These are phyloP conservation scores for Aleiodes testaceus DNA, from an alignment of 2,888 invertebrate genomes.

Conservation along the genomic window DNA sequence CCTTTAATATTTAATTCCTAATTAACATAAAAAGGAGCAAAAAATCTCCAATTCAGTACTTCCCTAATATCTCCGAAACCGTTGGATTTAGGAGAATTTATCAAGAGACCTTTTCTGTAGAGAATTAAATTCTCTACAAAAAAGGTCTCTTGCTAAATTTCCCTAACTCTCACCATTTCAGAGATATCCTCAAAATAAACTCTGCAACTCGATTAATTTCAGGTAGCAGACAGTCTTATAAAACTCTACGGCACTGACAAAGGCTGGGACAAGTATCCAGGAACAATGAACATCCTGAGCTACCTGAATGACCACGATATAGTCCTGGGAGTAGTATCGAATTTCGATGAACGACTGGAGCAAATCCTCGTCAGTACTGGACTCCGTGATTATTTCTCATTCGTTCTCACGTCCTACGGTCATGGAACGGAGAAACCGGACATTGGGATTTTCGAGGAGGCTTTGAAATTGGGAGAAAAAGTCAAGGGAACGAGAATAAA, in stretches of 20 bases:
- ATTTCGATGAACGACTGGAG: constrained; percentile 88
- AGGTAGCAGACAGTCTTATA: constrained; percentile 78
- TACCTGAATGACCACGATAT: constrained; percentile 75
- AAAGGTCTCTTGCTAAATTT: too few species aligned
- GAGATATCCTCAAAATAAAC: too few species aligned
- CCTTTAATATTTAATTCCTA: constrained; percentile 34
- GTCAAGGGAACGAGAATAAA: constrained; percentile 47
- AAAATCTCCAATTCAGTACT: constrained; percentile 50
- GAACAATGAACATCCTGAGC: constrained; percentile 79
- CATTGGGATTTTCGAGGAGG: constrained; percentile 78
- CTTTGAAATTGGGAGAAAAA: constrained; percentile 75
- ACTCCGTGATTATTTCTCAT: constrained; percentile 83
- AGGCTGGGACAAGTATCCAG: constrained; percentile 84
- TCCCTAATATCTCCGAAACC: neutral
- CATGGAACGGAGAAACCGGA: constrained; percentile 85
- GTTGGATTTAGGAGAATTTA: too few species aligned
- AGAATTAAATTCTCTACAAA: too few species aligned
- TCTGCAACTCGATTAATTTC: constrained; percentile 18
- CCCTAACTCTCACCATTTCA: too few species aligned
- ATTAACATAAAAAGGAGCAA: constrained; percentile 46
- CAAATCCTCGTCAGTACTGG: constrained; percentile 79
- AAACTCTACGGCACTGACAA: constrained; percentile 81
- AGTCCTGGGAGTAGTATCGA: constrained; percentile 85
- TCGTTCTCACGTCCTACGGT: constrained; percentile 86
- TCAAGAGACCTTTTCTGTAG: too few species aligned